These are phyloP conservation scores for Caenorhabditis elegans DNA, from an alignment of 1,140 invertebrate genomes.

Conservation along the genomic window WBcel235 BX284602.5:6411501-6412000, in stretches of 20 bases:
- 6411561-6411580: too few relatives aligned
- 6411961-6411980: constrained; percentile 9
- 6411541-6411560: too few relatives aligned
- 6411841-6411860: background rate
- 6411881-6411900: constrained; percentile 29
- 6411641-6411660: too few relatives aligned
- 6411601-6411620: too few relatives aligned
- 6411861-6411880: background rate
- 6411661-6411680: too few relatives aligned
- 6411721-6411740: background rate
- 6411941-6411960: constrained; percentile 28
- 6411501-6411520: too few relatives aligned
- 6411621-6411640: too few relatives aligned
- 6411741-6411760: constrained; percentile 21
- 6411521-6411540: too few relatives aligned
- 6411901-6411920: constrained; percentile 21
- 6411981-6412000: constrained; percentile 28
- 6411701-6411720: too few relatives aligned
- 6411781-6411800: background rate
- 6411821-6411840: background rate
- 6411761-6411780: background rate
- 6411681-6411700: too few relatives aligned
- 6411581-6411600: too few relatives aligned
- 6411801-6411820: constrained; percentile 22
- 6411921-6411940: constrained; percentile 2